These are phyloP conservation scores for Aratinga solstitialis DNA, from an alignment of 2,797 vertebrate genomes.

Conservation along the genomic window DNA sequence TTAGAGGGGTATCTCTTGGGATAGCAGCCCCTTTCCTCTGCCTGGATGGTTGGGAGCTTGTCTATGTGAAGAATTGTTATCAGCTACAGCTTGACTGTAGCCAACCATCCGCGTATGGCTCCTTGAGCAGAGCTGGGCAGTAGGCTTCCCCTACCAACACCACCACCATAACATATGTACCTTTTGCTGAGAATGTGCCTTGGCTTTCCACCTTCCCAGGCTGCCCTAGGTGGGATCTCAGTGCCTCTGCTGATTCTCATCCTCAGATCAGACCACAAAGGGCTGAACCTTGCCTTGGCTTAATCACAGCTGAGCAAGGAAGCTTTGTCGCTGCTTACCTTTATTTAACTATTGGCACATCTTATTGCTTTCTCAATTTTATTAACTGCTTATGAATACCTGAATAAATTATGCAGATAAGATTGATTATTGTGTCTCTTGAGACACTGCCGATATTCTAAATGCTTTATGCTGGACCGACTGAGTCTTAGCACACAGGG, in stretches of 20 bases:
- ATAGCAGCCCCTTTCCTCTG: neutral
- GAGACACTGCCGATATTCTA: neutral
- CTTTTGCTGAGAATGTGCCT: accelerated
- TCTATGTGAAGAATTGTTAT: neutral
- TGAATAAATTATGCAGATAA: neutral
- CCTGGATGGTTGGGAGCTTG: neutral
- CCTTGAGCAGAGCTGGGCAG: neutral
- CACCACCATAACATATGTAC: accelerated
- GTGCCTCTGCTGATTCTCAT: neutral
- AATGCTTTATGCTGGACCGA: neutral
- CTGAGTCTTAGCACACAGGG: neutral
- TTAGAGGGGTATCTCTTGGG: neutral
- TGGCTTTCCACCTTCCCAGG: neutral
- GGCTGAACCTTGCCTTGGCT: neutral
- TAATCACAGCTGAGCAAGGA: neutral
- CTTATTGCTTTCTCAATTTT: neutral
- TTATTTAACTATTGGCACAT: neutral
- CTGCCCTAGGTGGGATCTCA: neutral
- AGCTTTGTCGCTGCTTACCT: neutral
- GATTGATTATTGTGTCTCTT: neutral
- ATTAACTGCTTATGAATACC: neutral
- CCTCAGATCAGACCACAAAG: accelerated
- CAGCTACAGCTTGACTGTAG: neutral
- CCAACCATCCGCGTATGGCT: accelerated
- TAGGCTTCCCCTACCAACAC: neutral